A percentile compares a stretch with the other conserved stretches of the same genome.
phyloP scores from a whole-genome alignment of 2,797 vertebrate species.

The Knipowitschia caucasica region DNA sequence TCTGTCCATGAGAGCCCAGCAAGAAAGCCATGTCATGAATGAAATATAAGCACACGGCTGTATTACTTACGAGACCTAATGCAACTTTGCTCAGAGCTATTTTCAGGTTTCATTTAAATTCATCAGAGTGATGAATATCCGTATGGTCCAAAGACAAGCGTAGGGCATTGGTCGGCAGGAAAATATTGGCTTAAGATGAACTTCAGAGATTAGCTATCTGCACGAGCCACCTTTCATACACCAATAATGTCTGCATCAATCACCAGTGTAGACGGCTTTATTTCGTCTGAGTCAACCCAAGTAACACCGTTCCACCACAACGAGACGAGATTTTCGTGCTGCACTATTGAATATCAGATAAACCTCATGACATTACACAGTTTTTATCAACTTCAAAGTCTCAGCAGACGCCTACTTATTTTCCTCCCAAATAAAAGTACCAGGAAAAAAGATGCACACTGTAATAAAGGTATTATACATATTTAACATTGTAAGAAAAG shows the following conservation, averaged over 20 bases:
- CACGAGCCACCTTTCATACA: conserved; percentile 46
- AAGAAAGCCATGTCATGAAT: conserved; percentile 60
- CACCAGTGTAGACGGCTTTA: conserved; percentile 18
- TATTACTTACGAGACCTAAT: conserved; percentile 71
- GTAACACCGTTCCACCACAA: conserved; percentile 13
- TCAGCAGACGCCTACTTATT: conserved; percentile 13
- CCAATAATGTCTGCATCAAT: conserved; percentile 51
- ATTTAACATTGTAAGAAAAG: not conserved
- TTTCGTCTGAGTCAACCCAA: conserved; percentile 11
- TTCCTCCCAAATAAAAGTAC: conserved; percentile 15
- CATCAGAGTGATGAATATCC: conserved; percentile 58
- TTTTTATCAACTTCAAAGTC: conserved; percentile 45
- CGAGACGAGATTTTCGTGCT: conserved; percentile 43
- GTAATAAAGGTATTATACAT: not conserved
- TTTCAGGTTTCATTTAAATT: conserved; percentile 69
- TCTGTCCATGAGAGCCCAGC: conserved; percentile 33
- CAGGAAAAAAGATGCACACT: conserved; percentile 1
- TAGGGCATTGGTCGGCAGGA: conserved; percentile 32
- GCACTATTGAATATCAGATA: conserved; percentile 36
- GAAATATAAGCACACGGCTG: conserved; percentile 67
- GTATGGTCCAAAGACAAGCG: conserved; percentile 21
- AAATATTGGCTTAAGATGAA: conserved; percentile 61
- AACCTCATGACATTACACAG: conserved; percentile 15
- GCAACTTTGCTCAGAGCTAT: conserved; percentile 68
- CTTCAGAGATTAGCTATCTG: conserved; percentile 62